These are phyloP conservation scores for Cryptus viduatorius DNA, from an alignment of 2,888 invertebrate species.

Conservation along the genomic window DNA sequence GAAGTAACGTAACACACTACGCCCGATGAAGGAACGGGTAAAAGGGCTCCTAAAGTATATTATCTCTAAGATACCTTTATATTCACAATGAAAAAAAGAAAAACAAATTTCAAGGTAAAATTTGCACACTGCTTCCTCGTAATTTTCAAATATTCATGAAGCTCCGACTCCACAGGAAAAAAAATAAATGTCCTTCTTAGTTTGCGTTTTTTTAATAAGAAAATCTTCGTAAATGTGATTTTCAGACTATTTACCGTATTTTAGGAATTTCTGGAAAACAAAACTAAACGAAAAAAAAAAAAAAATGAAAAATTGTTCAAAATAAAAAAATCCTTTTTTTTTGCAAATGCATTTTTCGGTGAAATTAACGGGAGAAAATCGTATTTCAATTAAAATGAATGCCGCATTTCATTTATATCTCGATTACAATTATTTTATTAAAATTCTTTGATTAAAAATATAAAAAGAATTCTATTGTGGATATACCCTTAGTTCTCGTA, in stretches of 20 bases:
- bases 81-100: slow-evolving; percentile 11
- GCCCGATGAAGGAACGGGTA: not conserved
- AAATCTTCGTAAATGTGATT: not conserved
- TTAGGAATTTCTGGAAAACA: not conserved
- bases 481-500: slow-evolving; percentile 18
- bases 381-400: not conserved
- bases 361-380: not conserved
- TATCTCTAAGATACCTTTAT: not conserved
- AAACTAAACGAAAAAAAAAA: no score
- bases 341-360: no score
- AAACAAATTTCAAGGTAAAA: not conserved
- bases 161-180: not conserved
- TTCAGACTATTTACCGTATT: not conserved
- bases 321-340: no score
- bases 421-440: not conserved
- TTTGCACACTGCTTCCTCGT: not conserved
- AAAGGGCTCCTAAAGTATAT: not conserved
- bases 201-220: not conserved
- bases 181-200: not conserved
- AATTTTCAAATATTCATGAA: not conserved
- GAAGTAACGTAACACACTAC: slow-evolving; percentile 2
- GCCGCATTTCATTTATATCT: not conserved
- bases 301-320: no score
- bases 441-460: not conserved
- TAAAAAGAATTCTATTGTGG: not conserved